These are phyloP conservation scores for Popillia japonica DNA, from an alignment of 1,140 invertebrate species.

Conservation along the genomic window DNA sequence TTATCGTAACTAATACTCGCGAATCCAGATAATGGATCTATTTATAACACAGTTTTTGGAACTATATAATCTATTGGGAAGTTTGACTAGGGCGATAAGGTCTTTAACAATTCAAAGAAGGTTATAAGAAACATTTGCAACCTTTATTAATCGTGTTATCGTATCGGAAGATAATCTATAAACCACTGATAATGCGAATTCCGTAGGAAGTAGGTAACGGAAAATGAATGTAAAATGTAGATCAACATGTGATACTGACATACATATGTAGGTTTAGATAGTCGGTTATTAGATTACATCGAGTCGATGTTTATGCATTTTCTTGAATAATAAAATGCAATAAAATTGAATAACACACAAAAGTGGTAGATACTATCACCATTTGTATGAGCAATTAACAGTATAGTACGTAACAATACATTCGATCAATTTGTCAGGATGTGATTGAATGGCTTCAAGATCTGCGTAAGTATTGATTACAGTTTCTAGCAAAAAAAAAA, in stretches of 20 bases:
- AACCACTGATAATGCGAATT: conserved; percentile 14
- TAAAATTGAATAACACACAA: neutral
- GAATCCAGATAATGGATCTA: neutral
- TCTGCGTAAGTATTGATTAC: too few relatives aligned
- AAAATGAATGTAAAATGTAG: neutral
- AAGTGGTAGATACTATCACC: too few relatives aligned
- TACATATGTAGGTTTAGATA: neutral
- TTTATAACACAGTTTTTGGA: neutral
- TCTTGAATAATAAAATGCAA: neutral
- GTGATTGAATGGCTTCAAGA: too few relatives aligned
- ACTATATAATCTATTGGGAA: neutral
- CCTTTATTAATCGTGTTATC: conserved; percentile 19
- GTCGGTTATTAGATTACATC: neutral
- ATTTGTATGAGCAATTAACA: too few relatives aligned
- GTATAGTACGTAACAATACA: too few relatives aligned
- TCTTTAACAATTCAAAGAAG: neutral
- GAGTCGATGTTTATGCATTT: too few relatives aligned
- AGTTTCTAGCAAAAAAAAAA: too few relatives aligned
- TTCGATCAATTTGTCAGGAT: too few relatives aligned
- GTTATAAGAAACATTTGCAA: neutral
- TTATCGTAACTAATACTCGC: too few relatives aligned
- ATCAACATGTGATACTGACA: neutral
- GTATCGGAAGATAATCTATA: conserved; percentile 5
- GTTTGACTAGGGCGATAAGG: neutral
- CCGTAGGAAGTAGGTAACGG: conserved; percentile 23